Evolutionary conservation across 2,888 invertebrate species (phyloP), one percentile per base, ranked within the genome.

Genomic region (Odontocerum albicorne): DNA sequence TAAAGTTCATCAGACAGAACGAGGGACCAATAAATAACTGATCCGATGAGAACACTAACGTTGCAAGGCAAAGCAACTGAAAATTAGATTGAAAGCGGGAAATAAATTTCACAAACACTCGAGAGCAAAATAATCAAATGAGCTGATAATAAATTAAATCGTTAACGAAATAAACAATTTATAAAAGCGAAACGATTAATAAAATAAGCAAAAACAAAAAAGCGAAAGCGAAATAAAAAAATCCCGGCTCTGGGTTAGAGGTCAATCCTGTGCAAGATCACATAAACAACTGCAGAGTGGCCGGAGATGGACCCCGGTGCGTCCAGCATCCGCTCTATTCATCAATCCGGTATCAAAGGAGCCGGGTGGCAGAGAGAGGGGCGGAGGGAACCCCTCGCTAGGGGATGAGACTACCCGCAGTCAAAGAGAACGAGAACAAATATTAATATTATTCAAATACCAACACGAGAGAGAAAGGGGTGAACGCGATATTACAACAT

Each of bases 391-490:
- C 36, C 44, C 44, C 31, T 44, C 44, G 13, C 31, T 17, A 32
- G 43, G 12, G 20, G n/a, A n/a, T n/a, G n/a, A n/a, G n/a, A n/a
- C n/a, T n/a, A n/a, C n/a, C n/a, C n/a, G n/a, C n/a, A 31, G 10
- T n/a, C 15, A 10, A 36, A 16, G 13, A 8, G n/a, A n/a, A n/a
- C n/a, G 7, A 42, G 21, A 33, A 39, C 43, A 43, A 57, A 54
- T 58, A 58, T 54, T 57, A 51, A 57, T 54, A 54, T 57, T 57
- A 57, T 57, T 57, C 54, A 57, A 57, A 57, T 44, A 53, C 38
- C 47, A 53, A 53, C 53, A 53, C 36, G 19, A 20, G 17, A 13
- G n/a, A 35, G 13, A 17, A 40, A 40, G 40, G 21, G 40, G 40
- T 19, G 13, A 17, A 10, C 21, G 40, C 15, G 10, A 38, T 15